Percentiles rank a stretch among this genome's conserved stretches.
Conservation (phyloP, 2,113 vertebrate genomes). For the Sprattus sprattus region DNA sequence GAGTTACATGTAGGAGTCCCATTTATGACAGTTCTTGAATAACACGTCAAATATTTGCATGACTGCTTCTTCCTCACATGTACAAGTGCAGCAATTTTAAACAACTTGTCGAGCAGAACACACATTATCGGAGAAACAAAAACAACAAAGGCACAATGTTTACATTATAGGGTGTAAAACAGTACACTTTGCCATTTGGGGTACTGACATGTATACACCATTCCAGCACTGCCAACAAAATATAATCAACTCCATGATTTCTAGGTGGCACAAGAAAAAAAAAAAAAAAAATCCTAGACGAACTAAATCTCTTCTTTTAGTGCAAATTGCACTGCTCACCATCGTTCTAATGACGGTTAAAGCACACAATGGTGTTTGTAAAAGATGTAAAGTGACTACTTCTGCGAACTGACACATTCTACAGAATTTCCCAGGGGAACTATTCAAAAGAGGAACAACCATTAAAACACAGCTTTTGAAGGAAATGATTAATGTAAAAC, state of each 20-base stretch:
- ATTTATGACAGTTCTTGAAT: neutral
- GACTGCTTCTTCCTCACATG: neutral
- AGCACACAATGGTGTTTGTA: constrained; percentile 4
- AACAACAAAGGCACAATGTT: neutral
- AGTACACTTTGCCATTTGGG: neutral
- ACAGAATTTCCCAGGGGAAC: neutral
- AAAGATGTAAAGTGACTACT: constrained; percentile 5
- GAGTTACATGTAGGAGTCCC: neutral
- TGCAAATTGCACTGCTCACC: neutral
- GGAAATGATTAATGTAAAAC: neutral
- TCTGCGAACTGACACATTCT: neutral
- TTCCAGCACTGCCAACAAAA: neutral
- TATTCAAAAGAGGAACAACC: neutral
- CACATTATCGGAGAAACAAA: neutral
- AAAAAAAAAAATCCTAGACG: neutral
- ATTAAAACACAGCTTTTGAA: constrained; percentile 10
- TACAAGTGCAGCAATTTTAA: neutral
- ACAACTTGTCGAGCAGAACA: neutral
- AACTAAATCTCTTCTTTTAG: neutral
- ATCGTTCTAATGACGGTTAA: neutral
- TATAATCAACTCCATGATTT: neutral
- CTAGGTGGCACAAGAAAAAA: neutral
- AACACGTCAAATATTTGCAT: neutral
- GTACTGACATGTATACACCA: neutral
- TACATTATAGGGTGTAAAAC: neutral